A percentile compares a stretch with the other conserved stretches of the same genome.
Conservation (phyloP, 2,888 invertebrate genomes). For the Quadroppia sp. region DNA sequence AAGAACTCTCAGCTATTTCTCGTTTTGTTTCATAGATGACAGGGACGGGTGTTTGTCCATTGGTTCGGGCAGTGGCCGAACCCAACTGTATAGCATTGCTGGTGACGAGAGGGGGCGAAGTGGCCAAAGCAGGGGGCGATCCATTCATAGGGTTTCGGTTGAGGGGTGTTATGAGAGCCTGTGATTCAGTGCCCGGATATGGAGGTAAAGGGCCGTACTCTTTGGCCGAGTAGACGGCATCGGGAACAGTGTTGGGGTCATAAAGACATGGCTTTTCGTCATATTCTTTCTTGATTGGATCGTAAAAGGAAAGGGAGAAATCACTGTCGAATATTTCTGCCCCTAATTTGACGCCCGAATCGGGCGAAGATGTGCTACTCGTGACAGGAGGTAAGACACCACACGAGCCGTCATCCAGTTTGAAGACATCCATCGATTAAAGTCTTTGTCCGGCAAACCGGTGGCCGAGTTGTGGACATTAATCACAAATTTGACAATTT, state of each 20-base stretch:
- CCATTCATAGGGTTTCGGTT: conserved; percentile 17
- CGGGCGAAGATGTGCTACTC: conserved; percentile 19
- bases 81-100: conserved; percentile 8
- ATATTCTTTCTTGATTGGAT: conserved; percentile 31
- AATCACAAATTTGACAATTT: neutral
- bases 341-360: conserved; percentile 10
- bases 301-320: conserved; percentile 17
- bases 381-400: neutral
- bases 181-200: conserved; percentile 21
- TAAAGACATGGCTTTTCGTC: conserved; percentile 28
- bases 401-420: conserved; percentile 33
- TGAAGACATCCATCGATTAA: conserved; percentile 29
- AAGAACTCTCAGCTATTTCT: conserved; percentile 52
- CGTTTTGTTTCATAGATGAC: conserved; percentile 36
- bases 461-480: neutral
- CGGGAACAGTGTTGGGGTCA: conserved; percentile 15
- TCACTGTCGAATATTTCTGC: conserved; percentile 18
- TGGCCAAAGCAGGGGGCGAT: neutral
- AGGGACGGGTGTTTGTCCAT: conserved; percentile 15
- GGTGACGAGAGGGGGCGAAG: conserved; percentile 21
- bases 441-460: conserved; percentile 12
- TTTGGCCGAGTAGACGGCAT: conserved; percentile 18
- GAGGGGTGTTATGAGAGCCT: conserved; percentile 17
- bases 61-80: neutral
- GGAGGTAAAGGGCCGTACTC: conserved; percentile 21